Evolutionary conservation across 2,113 vertebrate species (phyloP).

Genomic region (Crotalus helleri): DNA sequence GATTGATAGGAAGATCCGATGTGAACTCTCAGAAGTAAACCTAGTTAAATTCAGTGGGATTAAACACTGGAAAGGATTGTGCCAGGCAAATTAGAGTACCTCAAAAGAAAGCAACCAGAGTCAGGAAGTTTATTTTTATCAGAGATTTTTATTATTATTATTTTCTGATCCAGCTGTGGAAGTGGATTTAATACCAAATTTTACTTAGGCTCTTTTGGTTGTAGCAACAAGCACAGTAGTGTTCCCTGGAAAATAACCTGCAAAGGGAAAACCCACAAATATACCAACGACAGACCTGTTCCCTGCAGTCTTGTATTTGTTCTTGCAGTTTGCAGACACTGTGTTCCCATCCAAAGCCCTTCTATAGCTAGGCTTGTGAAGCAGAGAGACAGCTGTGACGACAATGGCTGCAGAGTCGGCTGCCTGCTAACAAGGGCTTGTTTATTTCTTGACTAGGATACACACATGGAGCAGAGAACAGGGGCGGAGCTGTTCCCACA

Average conservation of each 20-base stretch:
- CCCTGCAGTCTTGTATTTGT: neutral
- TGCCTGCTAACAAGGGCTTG: slow-evolving; percentile 12
- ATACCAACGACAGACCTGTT: neutral
- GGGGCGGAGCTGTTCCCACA: slow-evolving; percentile 30
- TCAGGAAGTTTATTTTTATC: neutral
- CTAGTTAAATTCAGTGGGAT: neutral
- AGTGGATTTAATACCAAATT: neutral
- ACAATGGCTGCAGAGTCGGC: neutral
- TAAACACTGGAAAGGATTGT: neutral
- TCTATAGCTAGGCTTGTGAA: neutral
- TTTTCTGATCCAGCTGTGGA: neutral
- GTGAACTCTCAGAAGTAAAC: neutral
- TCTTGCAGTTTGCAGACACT: neutral
- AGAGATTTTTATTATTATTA: neutral
- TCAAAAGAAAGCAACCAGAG: neutral
- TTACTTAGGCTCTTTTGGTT: neutral
- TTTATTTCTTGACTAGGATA: slow-evolving; percentile 17
- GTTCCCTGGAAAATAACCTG: neutral
- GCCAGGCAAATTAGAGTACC: neutral
- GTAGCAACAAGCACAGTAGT: neutral
- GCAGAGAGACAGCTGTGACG: slow-evolving; percentile 9
- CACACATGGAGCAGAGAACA: neutral
- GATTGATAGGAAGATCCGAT: too few species aligned
- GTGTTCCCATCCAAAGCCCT: neutral
- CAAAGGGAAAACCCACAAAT: neutral